Base-by-base conservation (phyloP, 2,888 invertebrate genomes). In the Axea sp. region DNA sequence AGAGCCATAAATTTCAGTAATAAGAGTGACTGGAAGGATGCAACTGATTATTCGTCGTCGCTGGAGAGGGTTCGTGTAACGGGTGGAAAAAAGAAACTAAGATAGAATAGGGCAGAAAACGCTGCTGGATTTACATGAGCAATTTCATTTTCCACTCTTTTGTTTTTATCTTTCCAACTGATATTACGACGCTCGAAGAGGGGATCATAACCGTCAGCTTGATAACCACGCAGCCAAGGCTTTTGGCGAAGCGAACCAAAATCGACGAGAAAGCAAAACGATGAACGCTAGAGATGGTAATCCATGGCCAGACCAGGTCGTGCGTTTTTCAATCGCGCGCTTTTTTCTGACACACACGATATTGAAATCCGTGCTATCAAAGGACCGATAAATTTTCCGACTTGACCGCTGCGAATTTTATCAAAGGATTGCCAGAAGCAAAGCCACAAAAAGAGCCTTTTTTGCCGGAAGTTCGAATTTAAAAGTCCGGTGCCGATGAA, bases 61-160 rank as follows among this genome's bases (percentile, higher is more conserved):
- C 35, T 30, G 59, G 14, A 31, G 11, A 39, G 11, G 28, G 41
- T 14, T 39, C 47, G 17, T 49, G 60, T 30, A 26, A n/a, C 22
- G 15, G n/a, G 11, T 14, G 15, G 28, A 35, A 30, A 59, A 59
- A n/a, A n/a, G n/a, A n/a, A n/a, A n/a, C n/a, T n/a, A n/a, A n/a
- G n/a, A n/a, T n/a, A n/a, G n/a, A n/a, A n/a, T n/a, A n/a, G 41
- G n/a, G 30, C 19, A 45, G 31, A 45, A 59, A 49, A 76, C 64
- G 45, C 51, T 26, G n/a, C 43, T 47, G 76, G 77, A 82, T 83
- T 81, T 81, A 77, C 82, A 81, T 82, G 80, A 79, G 77, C 82
- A 80, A 82, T 81, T 79, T 79, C 79, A 73, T 78, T 76, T 73
- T 68, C 62, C 60, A 43, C 59, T 67, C 55, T 62, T 68, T 53